Conservation (phyloP, 2,888 invertebrate genomes). For the Galerucella pusilla region DNA sequence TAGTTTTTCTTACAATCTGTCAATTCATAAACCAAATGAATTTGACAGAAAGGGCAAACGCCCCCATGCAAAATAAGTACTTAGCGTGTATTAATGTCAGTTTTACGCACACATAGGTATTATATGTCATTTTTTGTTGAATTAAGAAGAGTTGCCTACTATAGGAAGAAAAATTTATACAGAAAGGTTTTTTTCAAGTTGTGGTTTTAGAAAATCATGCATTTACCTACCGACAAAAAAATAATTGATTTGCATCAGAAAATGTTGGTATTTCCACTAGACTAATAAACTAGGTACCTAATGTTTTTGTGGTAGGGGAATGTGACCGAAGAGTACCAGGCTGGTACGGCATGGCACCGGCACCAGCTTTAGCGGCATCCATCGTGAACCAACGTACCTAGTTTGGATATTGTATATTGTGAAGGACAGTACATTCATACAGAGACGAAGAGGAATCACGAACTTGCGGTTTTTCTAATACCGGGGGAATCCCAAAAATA, state of each 20-base stretch:
- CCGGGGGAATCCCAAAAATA: background rate
- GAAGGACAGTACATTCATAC: conserved; percentile 25
- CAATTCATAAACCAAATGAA: too few relatives aligned
- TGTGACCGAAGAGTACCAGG: conserved; percentile 49
- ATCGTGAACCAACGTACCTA: conserved; percentile 12
- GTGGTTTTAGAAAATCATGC: too few relatives aligned
- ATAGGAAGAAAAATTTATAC: too few relatives aligned
- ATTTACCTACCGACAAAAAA: too few relatives aligned
- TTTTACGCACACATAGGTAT: too few relatives aligned
- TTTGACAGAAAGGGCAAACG: too few relatives aligned
- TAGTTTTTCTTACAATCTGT: too few relatives aligned
- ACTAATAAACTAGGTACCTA: conserved; percentile 31
- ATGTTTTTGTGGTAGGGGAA: conserved; percentile 45
- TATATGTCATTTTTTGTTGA: too few relatives aligned
- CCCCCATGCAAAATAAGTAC: too few relatives aligned
- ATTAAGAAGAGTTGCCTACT: too few relatives aligned
- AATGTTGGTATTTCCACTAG: conserved; percentile 4
- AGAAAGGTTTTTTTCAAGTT: too few relatives aligned
- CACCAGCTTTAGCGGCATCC: conserved; percentile 15
- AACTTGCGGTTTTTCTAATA: conserved; percentile 11
- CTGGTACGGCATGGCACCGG: conserved; percentile 59
- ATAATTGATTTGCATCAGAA: background rate
- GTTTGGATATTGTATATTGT: background rate
- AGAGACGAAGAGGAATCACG: background rate
- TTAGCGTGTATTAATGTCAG: too few relatives aligned